These are phyloP conservation scores for Ruditapes philippinarum DNA, from an alignment of 1,140 invertebrate genomes.

Conservation along the genomic window DNA sequence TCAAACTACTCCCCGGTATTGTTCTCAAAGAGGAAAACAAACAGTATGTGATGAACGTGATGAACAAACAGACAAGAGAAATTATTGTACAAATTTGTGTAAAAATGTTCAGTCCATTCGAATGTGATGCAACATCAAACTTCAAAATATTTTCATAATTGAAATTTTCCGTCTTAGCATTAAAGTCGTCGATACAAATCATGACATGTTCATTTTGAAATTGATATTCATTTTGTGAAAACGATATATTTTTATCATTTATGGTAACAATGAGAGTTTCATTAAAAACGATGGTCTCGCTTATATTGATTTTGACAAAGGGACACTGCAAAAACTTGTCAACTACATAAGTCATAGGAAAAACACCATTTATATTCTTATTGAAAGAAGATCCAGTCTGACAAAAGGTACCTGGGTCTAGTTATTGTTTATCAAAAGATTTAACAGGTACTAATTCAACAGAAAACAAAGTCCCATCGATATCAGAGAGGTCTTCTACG, in stretches of 20 bases:
- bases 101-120: not conserved
- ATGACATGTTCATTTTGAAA: not conserved
- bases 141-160: not conserved
- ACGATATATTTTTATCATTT: not conserved
- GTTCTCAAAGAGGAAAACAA: slow-evolving; percentile 85
- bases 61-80: slow-evolving; percentile 83
- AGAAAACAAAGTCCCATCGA: not conserved
- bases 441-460: not conserved
- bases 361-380: not conserved
- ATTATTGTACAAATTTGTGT: slow-evolving; percentile 72
- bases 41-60: slow-evolving; percentile 86
- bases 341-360: not conserved
- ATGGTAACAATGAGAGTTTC: not conserved
- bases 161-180: not conserved
- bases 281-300: not conserved
- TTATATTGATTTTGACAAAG: not conserved
- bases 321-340: not conserved
- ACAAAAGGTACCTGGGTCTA: not conserved
- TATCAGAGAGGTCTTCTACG: not conserved
- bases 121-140: not conserved
- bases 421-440: too few relatives aligned
- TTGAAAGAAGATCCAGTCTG: not conserved
- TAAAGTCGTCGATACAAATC: not conserved
- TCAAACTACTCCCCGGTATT: slow-evolving; percentile 86
- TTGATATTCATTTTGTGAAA: not conserved